Conservation (phyloP, 2,113 vertebrate genomes). For the Cyrtonyx montezumae region DNA sequence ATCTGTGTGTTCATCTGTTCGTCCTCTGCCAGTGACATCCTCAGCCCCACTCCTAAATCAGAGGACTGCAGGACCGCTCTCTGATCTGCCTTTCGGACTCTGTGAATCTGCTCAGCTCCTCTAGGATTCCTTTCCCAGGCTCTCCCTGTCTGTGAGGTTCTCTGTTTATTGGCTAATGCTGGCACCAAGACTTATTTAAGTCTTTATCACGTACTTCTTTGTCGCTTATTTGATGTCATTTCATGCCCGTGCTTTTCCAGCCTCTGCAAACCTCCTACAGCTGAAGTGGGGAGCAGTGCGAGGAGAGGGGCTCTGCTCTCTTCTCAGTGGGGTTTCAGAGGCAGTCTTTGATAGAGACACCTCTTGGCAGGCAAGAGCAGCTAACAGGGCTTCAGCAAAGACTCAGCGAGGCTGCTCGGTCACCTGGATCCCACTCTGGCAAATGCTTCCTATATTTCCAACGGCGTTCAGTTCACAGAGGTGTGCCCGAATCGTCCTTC, state of each 20-base stretch:
- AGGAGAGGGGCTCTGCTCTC: background rate
- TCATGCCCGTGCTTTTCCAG: background rate
- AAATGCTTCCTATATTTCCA: background rate
- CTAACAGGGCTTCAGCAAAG: background rate
- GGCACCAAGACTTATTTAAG: background rate
- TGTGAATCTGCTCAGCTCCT: background rate
- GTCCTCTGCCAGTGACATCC: fast-evolving
- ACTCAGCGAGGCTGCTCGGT: background rate
- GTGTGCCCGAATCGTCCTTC: background rate
- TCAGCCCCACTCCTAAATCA: fast-evolving
- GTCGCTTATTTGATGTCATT: background rate
- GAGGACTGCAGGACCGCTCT: background rate
- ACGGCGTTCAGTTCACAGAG: background rate
- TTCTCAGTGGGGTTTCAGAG: background rate
- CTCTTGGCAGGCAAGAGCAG: background rate
- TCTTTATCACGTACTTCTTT: background rate
- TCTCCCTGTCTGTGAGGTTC: background rate
- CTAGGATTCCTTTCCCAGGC: background rate
- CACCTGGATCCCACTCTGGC: background rate
- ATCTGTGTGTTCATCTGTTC: background rate
- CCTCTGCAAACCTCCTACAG: background rate
- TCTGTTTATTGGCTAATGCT: background rate
- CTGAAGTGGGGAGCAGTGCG: background rate
- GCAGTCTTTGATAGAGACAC: background rate
- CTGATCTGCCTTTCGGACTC: background rate